Evolutionary conservation across 2,113 vertebrate species (phyloP), one percentile per base, ranked within the genome.

Genomic region (Corydoras sp.): DNA sequence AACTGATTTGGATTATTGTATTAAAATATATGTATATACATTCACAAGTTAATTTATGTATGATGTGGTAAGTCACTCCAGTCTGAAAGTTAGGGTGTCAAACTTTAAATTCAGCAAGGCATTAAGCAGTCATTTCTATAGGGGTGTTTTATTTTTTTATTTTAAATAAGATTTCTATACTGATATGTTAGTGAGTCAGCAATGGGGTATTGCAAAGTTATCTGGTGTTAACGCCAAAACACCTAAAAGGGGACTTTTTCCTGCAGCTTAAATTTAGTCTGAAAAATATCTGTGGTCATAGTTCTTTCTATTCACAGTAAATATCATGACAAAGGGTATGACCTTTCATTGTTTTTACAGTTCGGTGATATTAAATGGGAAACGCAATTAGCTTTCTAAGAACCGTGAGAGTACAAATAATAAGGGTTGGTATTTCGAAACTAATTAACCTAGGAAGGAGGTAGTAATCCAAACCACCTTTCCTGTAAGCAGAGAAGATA

Each of bases 351-450:
- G 76, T 76, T 58, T 86, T 85, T 81, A 83, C 71, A 79, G 78
- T 72, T 76, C 56, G 59, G 74, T 76, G 66, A 5, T 61, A 15
- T 48, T 69, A 74, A 74, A 80, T 72, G 83, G 88, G 88, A 89
- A 89, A 81, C 76, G 81, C 80, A 90, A 89, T 89, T 83, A 88
- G 79, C 73, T 67, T 76, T 78, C 65, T 63, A 77, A 77, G 31
- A 77, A 79, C 72, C 32, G 59, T 53, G 69, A 77, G 73, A 69
- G 74, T 71, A 71, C 11, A 74, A 74, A 87, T 84, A 84, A 84
- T 85, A 79, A 72, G 78, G 78, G 72, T 80, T 61, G 58, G 35
- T 72, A 73, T 74, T 73, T 59, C 73, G 60, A 53, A 68, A 81
- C 53, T 72, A 76, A 78, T 62, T 60, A 67, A 50, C 76, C 80